Conservation (phyloP, 2,113 vertebrate species). For the Chaenogobius annularis region DNA sequence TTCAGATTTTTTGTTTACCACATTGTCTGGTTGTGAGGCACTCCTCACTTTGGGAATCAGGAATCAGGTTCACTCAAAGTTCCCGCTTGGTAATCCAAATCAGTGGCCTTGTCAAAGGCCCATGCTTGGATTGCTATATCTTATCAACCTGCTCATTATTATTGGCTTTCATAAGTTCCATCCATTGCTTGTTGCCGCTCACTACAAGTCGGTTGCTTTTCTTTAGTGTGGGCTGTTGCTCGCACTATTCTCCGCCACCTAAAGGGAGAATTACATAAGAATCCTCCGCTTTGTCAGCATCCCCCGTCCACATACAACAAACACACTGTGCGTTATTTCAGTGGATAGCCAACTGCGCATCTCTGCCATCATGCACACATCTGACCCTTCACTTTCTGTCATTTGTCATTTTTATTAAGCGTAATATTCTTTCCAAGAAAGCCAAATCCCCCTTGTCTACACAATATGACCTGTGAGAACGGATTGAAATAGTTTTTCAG, state of each 20-base stretch:
- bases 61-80: no score
- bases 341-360: conserved; percentile 68
- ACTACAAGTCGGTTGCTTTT: conserved; percentile 71
- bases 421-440: conserved; percentile 25
- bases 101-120: no score
- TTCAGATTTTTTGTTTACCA: neutral
- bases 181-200: conserved; percentile 64
- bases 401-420: conserved; percentile 42
- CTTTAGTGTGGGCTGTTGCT: conserved; percentile 78
- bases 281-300: conserved; percentile 76
- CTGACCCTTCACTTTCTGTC: conserved; percentile 60
- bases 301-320: conserved; percentile 70
- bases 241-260: conserved; percentile 76
- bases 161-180: conserved; percentile 13
- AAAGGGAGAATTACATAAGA: conserved; percentile 82
- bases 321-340: conserved; percentile 45
- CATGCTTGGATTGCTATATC: no score
- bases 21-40: neutral
- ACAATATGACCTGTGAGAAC: neutral
- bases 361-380: conserved; percentile 71
- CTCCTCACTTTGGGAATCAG: neutral
- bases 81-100: no score
- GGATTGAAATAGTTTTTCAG: neutral
- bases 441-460: conserved; percentile 21
- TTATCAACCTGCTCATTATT: neutral